Base-by-base conservation (phyloP, 2,888 invertebrate species). In the Drosophila kokeensis region DNA sequence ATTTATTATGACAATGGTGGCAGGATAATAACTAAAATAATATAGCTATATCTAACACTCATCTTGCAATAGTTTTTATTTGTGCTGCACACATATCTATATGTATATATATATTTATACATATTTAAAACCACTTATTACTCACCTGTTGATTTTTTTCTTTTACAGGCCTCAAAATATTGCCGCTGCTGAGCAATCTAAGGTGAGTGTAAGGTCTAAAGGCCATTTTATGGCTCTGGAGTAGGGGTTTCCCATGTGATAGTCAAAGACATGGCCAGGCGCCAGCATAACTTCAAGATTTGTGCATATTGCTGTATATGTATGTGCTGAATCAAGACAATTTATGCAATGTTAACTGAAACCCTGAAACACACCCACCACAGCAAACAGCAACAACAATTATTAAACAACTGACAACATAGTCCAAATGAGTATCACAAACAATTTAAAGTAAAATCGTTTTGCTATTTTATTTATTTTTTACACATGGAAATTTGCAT, bases 161-260 rank as follows among this genome's bases (percentile, higher is more conserved):
- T 82, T 95, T 95, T 96, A 73, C 95, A 98, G 98, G 98, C 92
- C 95, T 98, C 90, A 97, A 97, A 93, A 95, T 98, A 57, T 95
- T 98, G 89, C 97, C 98, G 91, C 96, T 97, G 89, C 94, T 98
- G 82, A 97, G 96, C 93, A 97, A 96, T 93, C 94, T 97, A 91
- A 96, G 97, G 97, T 97, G 94, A 95, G 95, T 94, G 50, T 59
- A 64, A 69, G 54, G 57, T 65, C 50, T 49, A 50, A 40, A 57
- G n/a, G 50, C 27, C 21, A 27, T 27, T 18, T 48, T 8, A 24
- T 34, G 21, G 21, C 11, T 27, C 10, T 42, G 38, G 38, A 38
- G 21, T 15, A 24, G 24, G 24, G 34, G 57, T 38, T 60, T 18
- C 36, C 27, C 18, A 36, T 50, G 40, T 60, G 27, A 10, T 52